Percentiles rank a stretch among this genome's conserved stretches.
phyloP scores from a whole-genome alignment of 2,888 invertebrate species.

The Zygaena filipendulae region DNA sequence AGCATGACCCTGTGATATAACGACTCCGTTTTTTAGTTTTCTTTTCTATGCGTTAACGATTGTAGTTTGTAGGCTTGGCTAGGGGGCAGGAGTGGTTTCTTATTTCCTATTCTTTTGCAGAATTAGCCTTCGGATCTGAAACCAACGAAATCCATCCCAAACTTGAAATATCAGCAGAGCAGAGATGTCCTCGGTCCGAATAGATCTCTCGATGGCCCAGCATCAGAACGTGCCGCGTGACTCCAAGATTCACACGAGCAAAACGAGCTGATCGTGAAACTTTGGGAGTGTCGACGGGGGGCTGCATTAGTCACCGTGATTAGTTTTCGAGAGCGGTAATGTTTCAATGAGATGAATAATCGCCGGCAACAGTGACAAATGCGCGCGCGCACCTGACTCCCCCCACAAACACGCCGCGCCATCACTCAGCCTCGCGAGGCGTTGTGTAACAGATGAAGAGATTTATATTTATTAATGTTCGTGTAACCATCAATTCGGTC shows the following conservation, averaged over 20 bases:
- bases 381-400: slow-evolving; percentile 59
- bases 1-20: too few relatives aligned
- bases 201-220: too few relatives aligned
- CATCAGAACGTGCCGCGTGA: too few relatives aligned
- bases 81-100: too few relatives aligned
- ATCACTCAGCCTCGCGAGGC: slow-evolving; percentile 51
- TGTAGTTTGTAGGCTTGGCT: too few relatives aligned
- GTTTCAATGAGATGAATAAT: slow-evolving; percentile 69
- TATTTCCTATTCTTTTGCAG: too few relatives aligned
- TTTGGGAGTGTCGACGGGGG: slow-evolving; percentile 65
- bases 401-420: slow-evolving; percentile 48
- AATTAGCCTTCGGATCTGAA: too few relatives aligned
- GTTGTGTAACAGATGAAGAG: slow-evolving; percentile 55
- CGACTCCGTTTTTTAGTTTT: too few relatives aligned
- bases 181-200: too few relatives aligned
- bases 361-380: slow-evolving; percentile 65
- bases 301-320: slow-evolving; percentile 66
- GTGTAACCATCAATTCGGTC: slow-evolving; percentile 28
- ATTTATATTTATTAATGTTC: slow-evolving; percentile 59
- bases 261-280: slow-evolving; percentile 40
- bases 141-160: too few relatives aligned
- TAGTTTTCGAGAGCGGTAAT: slow-evolving; percentile 62
- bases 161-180: too few relatives aligned
- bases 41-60: too few relatives aligned
- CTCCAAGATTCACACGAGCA: slow-evolving; percentile 6